Conservation (phyloP, 1,140 invertebrate genomes). For the Hylyphantes graminicola region DNA sequence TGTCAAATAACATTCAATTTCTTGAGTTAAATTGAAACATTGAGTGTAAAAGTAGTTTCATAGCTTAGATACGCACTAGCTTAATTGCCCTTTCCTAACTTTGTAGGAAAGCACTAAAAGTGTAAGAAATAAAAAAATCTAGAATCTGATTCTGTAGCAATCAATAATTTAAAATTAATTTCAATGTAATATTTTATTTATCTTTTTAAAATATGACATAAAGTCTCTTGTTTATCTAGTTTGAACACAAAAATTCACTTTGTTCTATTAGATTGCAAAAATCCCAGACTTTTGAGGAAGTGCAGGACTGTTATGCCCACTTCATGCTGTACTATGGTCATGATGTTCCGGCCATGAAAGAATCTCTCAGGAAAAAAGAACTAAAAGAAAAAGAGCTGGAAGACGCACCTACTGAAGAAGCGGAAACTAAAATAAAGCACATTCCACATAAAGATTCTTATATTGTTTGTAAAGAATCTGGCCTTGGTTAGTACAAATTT, state of each 20-base stretch:
- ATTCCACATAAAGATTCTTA: slow-evolving; percentile 88
- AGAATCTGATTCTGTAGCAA: not conserved
- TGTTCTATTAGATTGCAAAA: slow-evolving; percentile 67
- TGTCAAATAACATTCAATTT: not conserved
- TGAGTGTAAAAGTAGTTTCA: not conserved
- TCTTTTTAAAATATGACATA: not conserved
- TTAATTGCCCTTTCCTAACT: too few species aligned
- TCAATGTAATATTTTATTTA: not conserved
- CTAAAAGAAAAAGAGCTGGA: slow-evolving; percentile 62
- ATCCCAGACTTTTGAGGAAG: slow-evolving; percentile 89
- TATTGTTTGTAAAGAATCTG: slow-evolving; percentile 84
- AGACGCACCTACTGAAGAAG: slow-evolving; percentile 68
- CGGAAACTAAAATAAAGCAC: slow-evolving; percentile 80
- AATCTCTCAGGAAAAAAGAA: slow-evolving; percentile 68
- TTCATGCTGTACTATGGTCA: slow-evolving; percentile 92
- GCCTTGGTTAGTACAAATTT: slow-evolving; percentile 74
- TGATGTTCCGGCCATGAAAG: slow-evolving; percentile 88
- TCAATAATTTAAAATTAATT: not conserved
- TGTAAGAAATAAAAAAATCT: too few species aligned
- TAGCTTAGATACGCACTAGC: too few species aligned
- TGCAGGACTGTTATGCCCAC: slow-evolving; percentile 92
- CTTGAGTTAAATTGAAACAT: not conserved
- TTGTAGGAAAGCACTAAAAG: too few species aligned
- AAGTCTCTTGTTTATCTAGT: not conserved
- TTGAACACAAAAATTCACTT: not conserved